phyloP scores from a whole-genome alignment of 2,113 vertebrate genomes.

The Lasiurus cinereus region DNA sequence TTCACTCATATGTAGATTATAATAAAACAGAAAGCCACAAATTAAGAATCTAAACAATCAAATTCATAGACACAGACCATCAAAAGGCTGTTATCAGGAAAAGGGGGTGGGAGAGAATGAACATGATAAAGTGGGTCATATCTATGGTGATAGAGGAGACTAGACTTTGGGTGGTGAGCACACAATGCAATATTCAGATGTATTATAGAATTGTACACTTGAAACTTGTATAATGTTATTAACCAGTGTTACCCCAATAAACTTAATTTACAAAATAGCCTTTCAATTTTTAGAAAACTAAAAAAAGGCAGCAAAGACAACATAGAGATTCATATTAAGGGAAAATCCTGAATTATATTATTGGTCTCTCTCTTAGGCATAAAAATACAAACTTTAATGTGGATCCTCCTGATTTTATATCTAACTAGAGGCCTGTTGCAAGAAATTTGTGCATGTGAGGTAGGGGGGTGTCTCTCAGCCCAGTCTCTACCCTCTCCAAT shows the following conservation, averaged over 20 bases:
- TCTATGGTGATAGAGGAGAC: neutral
- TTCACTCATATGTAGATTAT: neutral
- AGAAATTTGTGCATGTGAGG: no score
- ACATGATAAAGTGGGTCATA: neutral
- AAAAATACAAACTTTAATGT: neutral
- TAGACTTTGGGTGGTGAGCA: neutral
- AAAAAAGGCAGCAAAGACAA: neutral
- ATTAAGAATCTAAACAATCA: neutral
- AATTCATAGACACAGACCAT: neutral
- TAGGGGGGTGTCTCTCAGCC: no score
- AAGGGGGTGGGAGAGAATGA: neutral
- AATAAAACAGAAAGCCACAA: neutral
- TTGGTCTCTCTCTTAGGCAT: neutral
- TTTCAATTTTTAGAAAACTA: constrained; percentile 5
- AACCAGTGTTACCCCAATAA: neutral
- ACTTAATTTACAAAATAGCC: neutral
- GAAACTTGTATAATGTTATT: neutral
- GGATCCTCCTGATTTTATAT: neutral
- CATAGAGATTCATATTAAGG: neutral
- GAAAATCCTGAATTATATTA: neutral
- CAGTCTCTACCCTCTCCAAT: no score
- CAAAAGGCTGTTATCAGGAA: neutral
- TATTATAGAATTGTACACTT: neutral
- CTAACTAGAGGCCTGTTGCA: no score
- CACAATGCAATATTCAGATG: neutral